These are phyloP conservation scores for Atherinomorus stipes DNA, from an alignment of 2,113 vertebrate genomes.

Conservation along the genomic window DNA sequence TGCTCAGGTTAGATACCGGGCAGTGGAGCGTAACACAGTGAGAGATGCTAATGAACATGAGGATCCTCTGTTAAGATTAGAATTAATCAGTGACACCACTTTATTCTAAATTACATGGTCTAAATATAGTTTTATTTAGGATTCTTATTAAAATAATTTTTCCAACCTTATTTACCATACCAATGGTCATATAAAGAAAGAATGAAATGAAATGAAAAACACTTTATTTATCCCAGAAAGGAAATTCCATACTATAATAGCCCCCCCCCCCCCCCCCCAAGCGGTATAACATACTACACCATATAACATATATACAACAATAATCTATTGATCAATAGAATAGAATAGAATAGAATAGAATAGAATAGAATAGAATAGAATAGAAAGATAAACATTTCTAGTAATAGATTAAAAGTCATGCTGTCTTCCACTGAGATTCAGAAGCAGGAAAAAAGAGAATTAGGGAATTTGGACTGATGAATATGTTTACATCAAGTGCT, in stretches of 20 bases:
- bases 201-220: no score
- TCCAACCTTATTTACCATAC: neutral
- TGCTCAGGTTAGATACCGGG: constrained; percentile 48
- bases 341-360: no score
- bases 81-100: constrained; percentile 2
- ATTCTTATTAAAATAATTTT: neutral
- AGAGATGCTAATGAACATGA: constrained; percentile 24
- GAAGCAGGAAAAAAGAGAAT: neutral
- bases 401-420: neutral
- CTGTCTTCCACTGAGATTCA: neutral
- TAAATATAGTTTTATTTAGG: neutral
- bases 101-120: neutral
- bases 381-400: neutral
- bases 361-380: no score
- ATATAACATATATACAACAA: no score
- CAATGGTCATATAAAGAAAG: neutral
- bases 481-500: constrained; percentile 81
- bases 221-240: no score
- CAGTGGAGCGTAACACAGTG: constrained; percentile 45
- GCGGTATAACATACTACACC: no score
- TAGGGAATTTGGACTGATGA: neutral
- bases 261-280: no score
- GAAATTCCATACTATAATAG: no score
- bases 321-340: no score
- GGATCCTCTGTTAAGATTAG: constrained; percentile 6